Percentiles rank a stretch among this genome's conserved stretches.
phyloP scores from a whole-genome alignment of 2,797 vertebrate genomes.

The Darevskia mixta region DNA sequence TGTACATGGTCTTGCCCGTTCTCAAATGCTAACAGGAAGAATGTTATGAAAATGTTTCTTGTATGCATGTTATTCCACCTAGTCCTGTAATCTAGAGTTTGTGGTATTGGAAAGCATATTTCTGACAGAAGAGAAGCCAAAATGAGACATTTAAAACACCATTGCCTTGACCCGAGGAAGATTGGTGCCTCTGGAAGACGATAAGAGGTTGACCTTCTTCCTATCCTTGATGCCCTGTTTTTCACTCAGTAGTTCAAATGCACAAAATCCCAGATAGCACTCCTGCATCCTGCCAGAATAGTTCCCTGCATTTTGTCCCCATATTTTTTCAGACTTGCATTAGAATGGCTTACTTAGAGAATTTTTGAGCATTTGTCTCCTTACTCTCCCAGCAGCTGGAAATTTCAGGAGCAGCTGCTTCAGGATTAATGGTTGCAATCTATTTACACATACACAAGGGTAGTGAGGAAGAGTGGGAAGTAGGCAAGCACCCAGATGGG shows the following conservation, averaged over 20 bases:
- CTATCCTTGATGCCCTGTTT: not conserved
- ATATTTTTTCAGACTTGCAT: not conserved
- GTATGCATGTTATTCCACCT: not conserved
- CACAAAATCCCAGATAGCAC: not conserved
- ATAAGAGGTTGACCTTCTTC: not conserved
- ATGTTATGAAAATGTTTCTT: not conserved
- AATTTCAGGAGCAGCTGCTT: not conserved
- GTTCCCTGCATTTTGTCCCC: too few species aligned
- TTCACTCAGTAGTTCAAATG: not conserved
- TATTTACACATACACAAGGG: not conserved
- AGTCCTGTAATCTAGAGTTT: not conserved
- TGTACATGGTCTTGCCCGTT: not conserved
- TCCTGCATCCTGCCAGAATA: not conserved
- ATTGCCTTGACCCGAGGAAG: not conserved
- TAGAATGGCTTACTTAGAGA: not conserved
- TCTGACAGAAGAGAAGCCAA: not conserved
- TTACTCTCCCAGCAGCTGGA: not conserved
- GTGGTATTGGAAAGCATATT: not conserved
- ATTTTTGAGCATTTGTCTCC: not conserved
- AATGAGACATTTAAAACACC: constrained; percentile 9
- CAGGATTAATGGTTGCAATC: not conserved
- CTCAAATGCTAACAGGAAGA: not conserved
- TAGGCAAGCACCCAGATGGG: not conserved
- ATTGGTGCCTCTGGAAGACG: not conserved
- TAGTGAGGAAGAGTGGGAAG: not conserved